These are phyloP conservation scores for Vulpes vulpes DNA, from an alignment of 2,113 vertebrate genomes.

Conservation along the genomic window DNA sequence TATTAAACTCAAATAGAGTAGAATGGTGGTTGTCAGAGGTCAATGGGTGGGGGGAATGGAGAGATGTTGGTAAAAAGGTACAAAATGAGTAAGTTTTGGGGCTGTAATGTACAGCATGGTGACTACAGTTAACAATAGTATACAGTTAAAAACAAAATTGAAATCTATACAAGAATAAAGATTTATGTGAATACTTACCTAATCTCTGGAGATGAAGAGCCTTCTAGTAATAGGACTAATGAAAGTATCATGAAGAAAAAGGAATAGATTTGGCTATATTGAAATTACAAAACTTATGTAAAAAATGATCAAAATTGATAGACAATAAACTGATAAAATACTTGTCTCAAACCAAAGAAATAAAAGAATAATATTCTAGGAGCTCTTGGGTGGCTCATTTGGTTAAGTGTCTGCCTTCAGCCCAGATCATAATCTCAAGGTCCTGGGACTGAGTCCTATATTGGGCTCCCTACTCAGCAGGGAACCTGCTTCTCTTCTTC, in stretches of 20 bases:
- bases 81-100: neutral
- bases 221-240: neutral
- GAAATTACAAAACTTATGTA: neutral
- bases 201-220: neutral
- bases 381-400: neutral
- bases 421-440: neutral
- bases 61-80: neutral
- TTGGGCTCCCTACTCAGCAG: too few species aligned
- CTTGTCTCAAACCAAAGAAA: neutral
- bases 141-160: neutral
- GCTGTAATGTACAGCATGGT: neutral
- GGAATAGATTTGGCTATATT: neutral
- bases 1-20: neutral
- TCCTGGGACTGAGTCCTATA: neutral
- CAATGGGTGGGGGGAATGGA: neutral
- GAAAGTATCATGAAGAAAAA: neutral
- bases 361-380: neutral
- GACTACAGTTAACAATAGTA: neutral
- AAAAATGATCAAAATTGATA: conserved; percentile 4
- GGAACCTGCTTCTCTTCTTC: too few species aligned
- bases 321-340: neutral
- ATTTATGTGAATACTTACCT: neutral
- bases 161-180: neutral
- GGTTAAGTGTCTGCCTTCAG: neutral
- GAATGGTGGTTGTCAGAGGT: neutral